phyloP scores from a whole-genome alignment of 2,113 vertebrate species.

The Charina bottae region DNA sequence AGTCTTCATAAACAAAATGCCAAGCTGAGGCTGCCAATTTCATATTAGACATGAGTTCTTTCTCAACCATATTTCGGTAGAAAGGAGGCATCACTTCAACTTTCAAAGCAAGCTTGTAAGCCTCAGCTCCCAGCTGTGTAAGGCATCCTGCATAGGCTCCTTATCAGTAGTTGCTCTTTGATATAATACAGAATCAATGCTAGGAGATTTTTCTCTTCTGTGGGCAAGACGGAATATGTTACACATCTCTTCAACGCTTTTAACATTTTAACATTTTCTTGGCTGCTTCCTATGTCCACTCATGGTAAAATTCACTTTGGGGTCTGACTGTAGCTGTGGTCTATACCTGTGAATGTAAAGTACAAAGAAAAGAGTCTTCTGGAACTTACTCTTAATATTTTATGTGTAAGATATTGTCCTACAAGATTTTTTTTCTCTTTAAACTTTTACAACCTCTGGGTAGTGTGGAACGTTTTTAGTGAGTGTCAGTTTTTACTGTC shows the following conservation, averaged over 20 bases:
- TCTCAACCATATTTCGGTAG: background rate
- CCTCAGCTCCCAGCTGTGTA: background rate
- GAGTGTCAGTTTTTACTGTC: slow-evolving; percentile 58
- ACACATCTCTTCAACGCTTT: background rate
- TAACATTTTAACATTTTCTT: background rate
- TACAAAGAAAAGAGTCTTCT: slow-evolving; percentile 5
- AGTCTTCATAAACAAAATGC: slow-evolving; percentile 29
- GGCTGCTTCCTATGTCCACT: background rate
- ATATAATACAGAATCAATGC: background rate
- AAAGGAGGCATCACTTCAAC: background rate
- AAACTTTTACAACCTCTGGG: background rate
- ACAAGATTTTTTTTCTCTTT: background rate
- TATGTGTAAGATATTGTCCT: background rate
- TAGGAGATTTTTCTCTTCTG: background rate
- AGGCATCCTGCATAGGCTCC: background rate
- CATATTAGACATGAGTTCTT: background rate
- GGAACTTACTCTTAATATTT: slow-evolving; percentile 34
- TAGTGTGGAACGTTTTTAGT: background rate
- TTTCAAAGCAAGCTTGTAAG: background rate
- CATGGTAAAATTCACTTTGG: slow-evolving; percentile 22
- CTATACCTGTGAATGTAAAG: slow-evolving; percentile 5
- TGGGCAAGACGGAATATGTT: background rate
- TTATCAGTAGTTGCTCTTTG: slow-evolving; percentile 12
- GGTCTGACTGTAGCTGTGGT: background rate
- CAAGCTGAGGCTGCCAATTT: slow-evolving; percentile 39